Percentiles rank a stretch among this genome's conserved stretches.
These are phyloP conservation scores for Kryptolebias marmoratus DNA, from an alignment of 2,113 vertebrate genomes.

Conservation along the genomic window DNA sequence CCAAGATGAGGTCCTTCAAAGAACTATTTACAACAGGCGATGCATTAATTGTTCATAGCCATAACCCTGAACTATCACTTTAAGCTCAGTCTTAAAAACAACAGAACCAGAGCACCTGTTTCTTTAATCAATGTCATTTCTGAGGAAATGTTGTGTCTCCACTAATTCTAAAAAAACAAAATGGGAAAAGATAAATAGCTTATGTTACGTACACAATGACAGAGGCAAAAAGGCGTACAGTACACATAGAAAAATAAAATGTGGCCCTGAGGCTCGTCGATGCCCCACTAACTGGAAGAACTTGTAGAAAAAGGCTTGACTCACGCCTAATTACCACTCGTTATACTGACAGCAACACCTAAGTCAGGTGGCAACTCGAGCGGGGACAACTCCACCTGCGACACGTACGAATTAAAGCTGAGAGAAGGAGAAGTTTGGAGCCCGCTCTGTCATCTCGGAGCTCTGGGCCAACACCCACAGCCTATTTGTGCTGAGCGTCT, in stretches of 20 bases:
- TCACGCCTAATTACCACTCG: constrained; percentile 11
- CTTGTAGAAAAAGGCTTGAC: constrained; percentile 8
- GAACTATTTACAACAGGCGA: no score
- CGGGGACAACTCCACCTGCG: constrained; percentile 15
- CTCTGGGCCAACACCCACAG: constrained; percentile 59
- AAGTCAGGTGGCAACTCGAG: constrained; percentile 1
- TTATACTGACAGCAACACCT: neutral
- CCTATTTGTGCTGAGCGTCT: constrained; percentile 57
- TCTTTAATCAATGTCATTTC: neutral
- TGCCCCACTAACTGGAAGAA: neutral
- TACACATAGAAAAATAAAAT: neutral
- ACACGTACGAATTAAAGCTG: neutral
- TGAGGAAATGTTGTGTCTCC: neutral
- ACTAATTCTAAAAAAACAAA: neutral
- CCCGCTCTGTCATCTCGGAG: constrained; percentile 21
- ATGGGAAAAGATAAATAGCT: no score
- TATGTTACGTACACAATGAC: neutral
- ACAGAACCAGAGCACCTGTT: neutral
- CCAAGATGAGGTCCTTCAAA: no score
- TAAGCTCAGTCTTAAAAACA: neutral
- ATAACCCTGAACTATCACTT: no score
- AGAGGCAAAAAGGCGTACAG: neutral
- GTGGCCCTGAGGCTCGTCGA: constrained; percentile 14
- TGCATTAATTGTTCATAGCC: no score
- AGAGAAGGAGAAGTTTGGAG: constrained; percentile 38